Percentiles rank a stretch among this genome's conserved stretches.
Conservation (phyloP, 2,888 invertebrate species). For the Electrophaes corylata region DNA sequence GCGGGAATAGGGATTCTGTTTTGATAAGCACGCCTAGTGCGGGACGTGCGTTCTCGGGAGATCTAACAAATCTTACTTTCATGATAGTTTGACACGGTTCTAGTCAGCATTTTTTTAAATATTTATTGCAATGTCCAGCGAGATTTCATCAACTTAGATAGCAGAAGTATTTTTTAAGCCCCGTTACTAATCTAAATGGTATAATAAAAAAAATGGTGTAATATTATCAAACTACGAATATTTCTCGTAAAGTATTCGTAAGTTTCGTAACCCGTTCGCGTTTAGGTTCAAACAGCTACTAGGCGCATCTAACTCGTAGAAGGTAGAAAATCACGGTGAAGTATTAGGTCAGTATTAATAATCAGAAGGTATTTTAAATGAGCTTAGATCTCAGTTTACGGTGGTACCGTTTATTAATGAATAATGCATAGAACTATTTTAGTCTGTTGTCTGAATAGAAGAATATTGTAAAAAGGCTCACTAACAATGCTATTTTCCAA, state of each 20-base stretch:
- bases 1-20: neutral
- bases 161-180: no score
- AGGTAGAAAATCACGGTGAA: constrained; percentile 55
- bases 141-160: no score
- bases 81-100: no score
- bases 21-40: neutral
- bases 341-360: constrained; percentile 78
- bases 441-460: no score
- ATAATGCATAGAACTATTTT: no score
- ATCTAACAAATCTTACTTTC: neutral
- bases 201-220: no score
- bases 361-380: constrained; percentile 65
- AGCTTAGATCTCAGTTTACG: constrained; percentile 20
- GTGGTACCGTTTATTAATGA: no score
- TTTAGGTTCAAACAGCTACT: constrained; percentile 52
- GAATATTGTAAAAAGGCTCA: no score
- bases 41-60: neutral
- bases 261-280: constrained; percentile 62
- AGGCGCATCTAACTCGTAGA: constrained; percentile 58
- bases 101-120: neutral
- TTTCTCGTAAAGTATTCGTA: constrained; percentile 41
- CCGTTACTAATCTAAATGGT: no score
- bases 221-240: no score
- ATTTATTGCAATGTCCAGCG: neutral
- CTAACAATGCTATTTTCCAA: no score